Percentiles rank a stretch among this genome's conserved stretches.
phyloP scores from a whole-genome alignment of 2,113 vertebrate genomes.

The Agapornis roseicollis region DNA sequence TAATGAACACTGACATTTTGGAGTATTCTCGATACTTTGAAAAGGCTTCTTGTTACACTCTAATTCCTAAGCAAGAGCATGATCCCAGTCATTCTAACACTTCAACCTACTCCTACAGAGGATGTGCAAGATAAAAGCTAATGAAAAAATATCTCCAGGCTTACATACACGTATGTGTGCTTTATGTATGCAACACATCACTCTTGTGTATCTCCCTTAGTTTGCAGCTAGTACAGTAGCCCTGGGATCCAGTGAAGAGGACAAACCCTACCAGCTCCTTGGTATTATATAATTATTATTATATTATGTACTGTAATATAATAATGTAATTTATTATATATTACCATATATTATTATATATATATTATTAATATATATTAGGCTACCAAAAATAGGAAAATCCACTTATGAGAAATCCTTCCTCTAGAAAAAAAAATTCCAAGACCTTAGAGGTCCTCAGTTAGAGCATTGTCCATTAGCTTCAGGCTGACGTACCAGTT shows the following conservation, averaged over 20 bases:
- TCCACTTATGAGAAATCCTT: neutral
- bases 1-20: neutral
- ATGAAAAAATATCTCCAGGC: neutral
- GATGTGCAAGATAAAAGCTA: neutral
- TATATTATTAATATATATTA: neutral
- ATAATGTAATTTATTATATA: too few species aligned
- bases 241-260: neutral
- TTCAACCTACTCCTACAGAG: neutral
- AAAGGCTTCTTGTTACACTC: neutral
- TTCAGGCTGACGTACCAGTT: neutral
- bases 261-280: neutral
- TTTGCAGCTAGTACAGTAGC: neutral
- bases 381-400: neutral
- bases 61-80: neutral
- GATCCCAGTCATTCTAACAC: neutral
- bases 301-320: too few species aligned
- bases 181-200: neutral
- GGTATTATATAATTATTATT: neutral
- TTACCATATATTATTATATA: neutral
- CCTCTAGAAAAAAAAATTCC: neutral
- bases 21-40: neutral
- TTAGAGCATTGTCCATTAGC: neutral
- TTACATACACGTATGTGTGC: neutral
- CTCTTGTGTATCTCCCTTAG: neutral
- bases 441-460: neutral